Conservation (phyloP, 2,113 vertebrate species). For the Tor tambroides region DNA sequence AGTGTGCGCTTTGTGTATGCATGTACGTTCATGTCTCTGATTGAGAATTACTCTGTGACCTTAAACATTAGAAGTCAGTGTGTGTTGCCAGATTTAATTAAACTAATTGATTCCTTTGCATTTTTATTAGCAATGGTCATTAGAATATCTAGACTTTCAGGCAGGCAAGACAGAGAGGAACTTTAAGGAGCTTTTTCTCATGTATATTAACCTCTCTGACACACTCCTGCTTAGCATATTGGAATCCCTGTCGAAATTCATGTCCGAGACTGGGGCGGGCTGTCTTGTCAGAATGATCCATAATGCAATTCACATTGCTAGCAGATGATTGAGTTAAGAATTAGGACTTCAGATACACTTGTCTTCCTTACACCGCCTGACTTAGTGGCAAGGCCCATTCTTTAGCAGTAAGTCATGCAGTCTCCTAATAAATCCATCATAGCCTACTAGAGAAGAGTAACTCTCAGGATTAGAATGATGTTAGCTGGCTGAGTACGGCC, state of each 20-base stretch:
- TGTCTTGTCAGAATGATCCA: constrained; percentile 73
- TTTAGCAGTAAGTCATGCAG: constrained; percentile 65
- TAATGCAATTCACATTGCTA: constrained; percentile 67
- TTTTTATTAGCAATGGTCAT: constrained; percentile 86
- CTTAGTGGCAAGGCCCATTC: constrained; percentile 71
- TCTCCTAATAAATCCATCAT: constrained; percentile 66
- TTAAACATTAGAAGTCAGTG: constrained; percentile 83
- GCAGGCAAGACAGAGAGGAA: constrained; percentile 79
- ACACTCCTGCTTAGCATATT: constrained; percentile 76
- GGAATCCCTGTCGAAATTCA: constrained; percentile 69
- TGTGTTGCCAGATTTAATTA: constrained; percentile 86
- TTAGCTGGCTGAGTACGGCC: constrained; percentile 5
- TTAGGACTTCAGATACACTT: constrained; percentile 66
- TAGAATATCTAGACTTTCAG: constrained; percentile 81
- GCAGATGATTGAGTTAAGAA: constrained; percentile 70
- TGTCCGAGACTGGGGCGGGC: constrained; percentile 64
- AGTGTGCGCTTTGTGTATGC: background rate
- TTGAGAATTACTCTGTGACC: constrained; percentile 36
- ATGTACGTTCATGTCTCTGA: constrained; percentile 13
- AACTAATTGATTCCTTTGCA: constrained; percentile 91
- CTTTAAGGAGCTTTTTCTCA: constrained; percentile 81
- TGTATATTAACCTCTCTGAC: constrained; percentile 84
- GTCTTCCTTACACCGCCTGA: constrained; percentile 65
- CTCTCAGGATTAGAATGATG: constrained; percentile 47
- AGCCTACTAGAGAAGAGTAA: constrained; percentile 62